Conservation (phyloP, 2,888 invertebrate genomes). For the Exocentrus adspersus region DNA sequence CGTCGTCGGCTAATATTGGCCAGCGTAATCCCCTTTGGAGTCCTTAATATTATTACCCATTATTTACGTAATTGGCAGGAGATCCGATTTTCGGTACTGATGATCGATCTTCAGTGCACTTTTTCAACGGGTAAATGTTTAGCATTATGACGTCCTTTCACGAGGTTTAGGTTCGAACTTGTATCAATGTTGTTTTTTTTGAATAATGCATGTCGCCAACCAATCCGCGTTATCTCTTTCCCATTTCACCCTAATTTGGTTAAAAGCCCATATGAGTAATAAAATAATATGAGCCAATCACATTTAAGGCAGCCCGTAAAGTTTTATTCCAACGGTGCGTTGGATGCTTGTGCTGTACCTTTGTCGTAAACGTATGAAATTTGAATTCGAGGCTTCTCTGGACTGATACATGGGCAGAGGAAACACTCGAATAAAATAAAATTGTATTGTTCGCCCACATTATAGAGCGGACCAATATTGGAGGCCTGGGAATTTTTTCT, state of each 20-base stretch:
- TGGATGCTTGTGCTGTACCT: background rate
- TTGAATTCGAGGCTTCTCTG: background rate
- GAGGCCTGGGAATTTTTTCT: too few species aligned
- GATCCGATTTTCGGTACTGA: too few species aligned
- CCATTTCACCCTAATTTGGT: background rate
- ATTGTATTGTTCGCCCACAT: background rate
- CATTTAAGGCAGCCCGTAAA: background rate
- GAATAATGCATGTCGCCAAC: too few species aligned
- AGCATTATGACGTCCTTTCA: too few species aligned
- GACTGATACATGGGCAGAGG: background rate
- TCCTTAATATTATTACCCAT: background rate
- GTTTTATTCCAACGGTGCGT: background rate
- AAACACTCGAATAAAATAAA: background rate
- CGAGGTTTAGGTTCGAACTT: too few species aligned
- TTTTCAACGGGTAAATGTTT: too few species aligned
- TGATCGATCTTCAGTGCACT: too few species aligned
- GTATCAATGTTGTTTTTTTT: too few species aligned
- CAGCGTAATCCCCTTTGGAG: slow-evolving; percentile 1
- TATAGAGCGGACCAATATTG: too few species aligned
- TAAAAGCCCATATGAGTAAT: background rate
- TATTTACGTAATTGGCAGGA: background rate
- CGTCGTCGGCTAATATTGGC: slow-evolving; percentile 10
- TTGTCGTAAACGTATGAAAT: background rate
- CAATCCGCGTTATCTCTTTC: too few species aligned
- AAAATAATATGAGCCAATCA: background rate